These are phyloP conservation scores for Gnatocerus cornutus DNA, from an alignment of 2,888 invertebrate genomes.

Conservation along the genomic window DNA sequence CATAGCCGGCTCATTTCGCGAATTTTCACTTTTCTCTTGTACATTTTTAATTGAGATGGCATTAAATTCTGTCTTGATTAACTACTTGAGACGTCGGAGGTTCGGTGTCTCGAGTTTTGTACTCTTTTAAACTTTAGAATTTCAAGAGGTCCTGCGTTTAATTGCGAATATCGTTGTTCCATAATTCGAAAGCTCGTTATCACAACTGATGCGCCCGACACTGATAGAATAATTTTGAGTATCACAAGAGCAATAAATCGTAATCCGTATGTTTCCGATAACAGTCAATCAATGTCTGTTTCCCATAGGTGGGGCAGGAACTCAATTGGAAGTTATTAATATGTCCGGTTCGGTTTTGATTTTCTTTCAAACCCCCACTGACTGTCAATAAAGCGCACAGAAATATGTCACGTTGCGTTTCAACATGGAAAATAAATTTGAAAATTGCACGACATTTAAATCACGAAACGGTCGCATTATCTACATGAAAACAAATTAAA, in stretches of 20 bases:
- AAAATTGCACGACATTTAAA: not conserved
- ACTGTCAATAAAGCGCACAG: slow-evolving; percentile 29
- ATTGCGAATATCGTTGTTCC: not conserved
- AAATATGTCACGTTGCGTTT: slow-evolving; percentile 1
- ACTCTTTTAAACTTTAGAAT: too few relatives aligned
- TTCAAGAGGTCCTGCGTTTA: not conserved
- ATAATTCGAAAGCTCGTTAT: slow-evolving; percentile 24
- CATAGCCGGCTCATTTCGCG: slow-evolving; percentile 16
- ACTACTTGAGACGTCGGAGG: not conserved
- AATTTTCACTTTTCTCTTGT: slow-evolving; percentile 11
- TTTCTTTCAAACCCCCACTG: slow-evolving; percentile 32
- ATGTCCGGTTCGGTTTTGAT: slow-evolving; percentile 52
- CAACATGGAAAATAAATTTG: not conserved
- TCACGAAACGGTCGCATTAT: not conserved
- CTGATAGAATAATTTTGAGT: slow-evolving; percentile 45
- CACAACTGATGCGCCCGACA: slow-evolving; percentile 32
- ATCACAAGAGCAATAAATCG: slow-evolving; percentile 48
- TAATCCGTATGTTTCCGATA: slow-evolving; percentile 50
- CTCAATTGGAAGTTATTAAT: slow-evolving; percentile 58
- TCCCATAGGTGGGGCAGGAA: slow-evolving; percentile 55
- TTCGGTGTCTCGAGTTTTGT: too few relatives aligned
- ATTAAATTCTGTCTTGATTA: slow-evolving; percentile 18
- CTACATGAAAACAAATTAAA: slow-evolving; percentile 20
- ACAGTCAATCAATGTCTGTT: slow-evolving; percentile 57
- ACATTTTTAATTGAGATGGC: slow-evolving; percentile 23